Evolutionary conservation across 2,888 invertebrate species (phyloP), one percentile per base, ranked within the genome.

Genomic region (Minunthozetes semirufus): DNA sequence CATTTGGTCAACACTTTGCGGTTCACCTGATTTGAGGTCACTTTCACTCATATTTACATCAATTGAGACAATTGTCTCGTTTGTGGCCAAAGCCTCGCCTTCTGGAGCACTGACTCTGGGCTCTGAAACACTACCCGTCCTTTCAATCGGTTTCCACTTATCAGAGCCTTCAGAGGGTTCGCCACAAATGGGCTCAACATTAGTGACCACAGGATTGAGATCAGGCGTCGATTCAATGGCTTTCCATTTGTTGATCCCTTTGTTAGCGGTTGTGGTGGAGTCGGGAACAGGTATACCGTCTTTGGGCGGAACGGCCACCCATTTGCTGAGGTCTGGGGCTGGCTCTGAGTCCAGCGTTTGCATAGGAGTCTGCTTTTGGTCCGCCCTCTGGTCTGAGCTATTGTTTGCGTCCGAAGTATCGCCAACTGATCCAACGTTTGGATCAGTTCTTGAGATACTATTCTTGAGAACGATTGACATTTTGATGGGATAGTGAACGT

Each of bases 401-500:
- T n/a, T 56, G 9, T 13, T 56, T 11, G 8, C 25, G 13, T 61
- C 61, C 6, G 17, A 8, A 22, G 5, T 25, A 11, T 13, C 29
- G 29, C 29, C 29, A 17, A 61, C 29, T 68, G 46, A n/a, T 33
- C 33, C 61, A 15, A 15, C 46, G 46, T 8, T 15, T 11, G 46
- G 9, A 8, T 11, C 46, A 8, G 46, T 63, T 63, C 17, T 63
- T 33, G 5, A 9, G 33, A 75, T 56, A 59, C 71, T 75, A 17
- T 70, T 71, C 56, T 75, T 75, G 3, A 75, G 42, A 15, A 75
- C 71, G 53, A 75, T 75, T 9, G 75, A 38, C 42, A 75, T 75
- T 56, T 72, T 71, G 17, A 75, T 75, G 3, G 75, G 75, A 63
- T 71, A 75, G 48, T 75, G 75, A 53, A 75, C 72, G 71, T 75